Evolutionary conservation across 2,113 vertebrate species (phyloP).

Genomic region (Psilopsiagon aurifrons): DNA sequence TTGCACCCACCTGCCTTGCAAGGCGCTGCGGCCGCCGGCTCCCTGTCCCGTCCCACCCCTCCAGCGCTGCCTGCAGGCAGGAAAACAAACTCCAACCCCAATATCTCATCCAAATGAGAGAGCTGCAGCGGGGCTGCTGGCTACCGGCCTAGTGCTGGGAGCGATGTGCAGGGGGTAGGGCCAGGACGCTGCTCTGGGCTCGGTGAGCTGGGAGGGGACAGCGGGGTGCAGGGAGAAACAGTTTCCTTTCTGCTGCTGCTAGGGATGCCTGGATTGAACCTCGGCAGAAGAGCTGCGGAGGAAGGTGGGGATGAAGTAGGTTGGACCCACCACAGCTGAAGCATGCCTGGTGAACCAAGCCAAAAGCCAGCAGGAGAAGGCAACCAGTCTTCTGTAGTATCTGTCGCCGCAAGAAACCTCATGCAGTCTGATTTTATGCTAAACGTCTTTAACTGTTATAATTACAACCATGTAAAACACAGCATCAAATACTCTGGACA

Average conservation of each 20-base stretch:
- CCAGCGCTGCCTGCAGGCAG: background rate
- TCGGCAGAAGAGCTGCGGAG: background rate
- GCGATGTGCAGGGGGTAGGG: background rate
- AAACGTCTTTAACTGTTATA: constrained; percentile 10
- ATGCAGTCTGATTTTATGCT: background rate
- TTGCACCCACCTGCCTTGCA: background rate
- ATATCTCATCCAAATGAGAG: background rate
- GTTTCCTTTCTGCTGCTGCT: background rate
- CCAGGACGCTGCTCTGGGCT: background rate
- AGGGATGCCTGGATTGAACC: background rate
- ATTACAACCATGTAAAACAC: constrained; percentile 44
- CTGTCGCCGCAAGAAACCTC: background rate
- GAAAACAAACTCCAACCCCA: background rate
- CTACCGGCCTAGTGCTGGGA: accelerated
- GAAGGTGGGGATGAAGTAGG: background rate
- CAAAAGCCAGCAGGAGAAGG: background rate
- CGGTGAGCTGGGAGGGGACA: accelerated
- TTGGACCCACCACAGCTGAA: background rate
- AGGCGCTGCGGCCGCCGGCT: background rate
- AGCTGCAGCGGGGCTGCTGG: background rate
- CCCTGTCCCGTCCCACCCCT: accelerated
- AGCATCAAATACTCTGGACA: background rate
- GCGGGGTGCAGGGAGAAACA: accelerated
- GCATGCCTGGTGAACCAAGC: background rate
- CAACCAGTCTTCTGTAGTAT: background rate